A percentile compares a stretch with the other conserved stretches of the same genome.
Conservation (phyloP, 2,797 vertebrate species). For the Acanthurus lineatus region DNA sequence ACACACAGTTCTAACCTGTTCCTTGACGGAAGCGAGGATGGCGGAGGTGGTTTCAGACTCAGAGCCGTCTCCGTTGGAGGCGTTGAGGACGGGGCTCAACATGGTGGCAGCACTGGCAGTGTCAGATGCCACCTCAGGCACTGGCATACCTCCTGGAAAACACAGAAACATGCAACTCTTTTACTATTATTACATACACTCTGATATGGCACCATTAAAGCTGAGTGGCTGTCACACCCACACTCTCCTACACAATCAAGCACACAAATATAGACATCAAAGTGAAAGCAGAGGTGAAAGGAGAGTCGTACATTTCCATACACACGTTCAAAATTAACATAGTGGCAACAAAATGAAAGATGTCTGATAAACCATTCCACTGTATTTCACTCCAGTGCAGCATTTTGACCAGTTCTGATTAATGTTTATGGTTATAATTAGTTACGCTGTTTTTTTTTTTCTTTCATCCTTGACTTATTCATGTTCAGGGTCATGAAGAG, state of each 20-base stretch:
- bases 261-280: background rate
- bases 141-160: slow-evolving; percentile 93
- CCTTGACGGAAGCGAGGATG: slow-evolving; percentile 98
- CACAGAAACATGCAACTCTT: slow-evolving; percentile 47
- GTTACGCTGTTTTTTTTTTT: background rate
- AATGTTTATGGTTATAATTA: background rate
- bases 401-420: background rate
- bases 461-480: slow-evolving; percentile 25
- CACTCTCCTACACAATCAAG: slow-evolving; percentile 19
- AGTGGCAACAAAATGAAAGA: background rate
- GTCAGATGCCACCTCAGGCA: slow-evolving; percentile 94
- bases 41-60: slow-evolving; percentile 99
- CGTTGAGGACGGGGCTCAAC: slow-evolving; percentile 94
- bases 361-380: background rate
- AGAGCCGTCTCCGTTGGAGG: slow-evolving; percentile 96
- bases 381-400: background rate
- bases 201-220: slow-evolving; percentile 28
- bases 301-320: background rate
- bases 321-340: background rate
- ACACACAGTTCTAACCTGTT: slow-evolving; percentile 89
- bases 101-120: slow-evolving; percentile 91
- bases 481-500: slow-evolving; percentile 21
- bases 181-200: slow-evolving; percentile 53
- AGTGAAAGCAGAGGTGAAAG: background rate
- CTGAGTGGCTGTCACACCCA: slow-evolving; percentile 45